Conservation (phyloP, 2,797 vertebrate species). For the Tapera naevia region DNA sequence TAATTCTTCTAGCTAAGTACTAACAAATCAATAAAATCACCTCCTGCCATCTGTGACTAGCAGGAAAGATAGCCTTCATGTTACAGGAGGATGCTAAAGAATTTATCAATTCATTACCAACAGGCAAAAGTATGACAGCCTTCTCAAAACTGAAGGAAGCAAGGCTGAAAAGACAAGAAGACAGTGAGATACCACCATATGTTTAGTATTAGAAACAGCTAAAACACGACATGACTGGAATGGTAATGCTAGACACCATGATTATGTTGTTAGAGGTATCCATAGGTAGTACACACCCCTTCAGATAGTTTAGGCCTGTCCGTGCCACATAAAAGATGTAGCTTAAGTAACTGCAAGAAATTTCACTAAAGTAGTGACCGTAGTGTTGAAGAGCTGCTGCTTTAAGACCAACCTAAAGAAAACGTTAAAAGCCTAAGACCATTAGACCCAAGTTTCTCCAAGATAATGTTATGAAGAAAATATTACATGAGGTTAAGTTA, state of each 20-base stretch:
- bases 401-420: background rate
- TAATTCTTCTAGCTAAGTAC: conserved; percentile 38
- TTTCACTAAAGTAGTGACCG: background rate
- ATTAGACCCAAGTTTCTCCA: background rate
- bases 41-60: background rate
- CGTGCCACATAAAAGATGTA: background rate
- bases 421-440: background rate
- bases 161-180: background rate
- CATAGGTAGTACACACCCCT: background rate
- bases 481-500: background rate
- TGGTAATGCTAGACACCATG: background rate
- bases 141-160: background rate
- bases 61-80: background rate
- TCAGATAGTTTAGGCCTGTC: background rate
- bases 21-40: conserved; percentile 38
- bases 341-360: background rate
- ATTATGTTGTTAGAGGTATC: background rate
- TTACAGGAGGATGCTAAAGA: background rate
- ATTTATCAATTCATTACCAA: background rate
- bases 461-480: background rate
- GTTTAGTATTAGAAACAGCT: background rate
- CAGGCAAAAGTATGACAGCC: background rate
- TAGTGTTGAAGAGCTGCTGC: background rate
- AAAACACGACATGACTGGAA: background rate
- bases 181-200: background rate